A percentile compares a stretch with the other conserved stretches of the same genome.
Evolutionary conservation across 2,113 vertebrate species (phyloP).

Genomic region (Xiphias gladius): DNA sequence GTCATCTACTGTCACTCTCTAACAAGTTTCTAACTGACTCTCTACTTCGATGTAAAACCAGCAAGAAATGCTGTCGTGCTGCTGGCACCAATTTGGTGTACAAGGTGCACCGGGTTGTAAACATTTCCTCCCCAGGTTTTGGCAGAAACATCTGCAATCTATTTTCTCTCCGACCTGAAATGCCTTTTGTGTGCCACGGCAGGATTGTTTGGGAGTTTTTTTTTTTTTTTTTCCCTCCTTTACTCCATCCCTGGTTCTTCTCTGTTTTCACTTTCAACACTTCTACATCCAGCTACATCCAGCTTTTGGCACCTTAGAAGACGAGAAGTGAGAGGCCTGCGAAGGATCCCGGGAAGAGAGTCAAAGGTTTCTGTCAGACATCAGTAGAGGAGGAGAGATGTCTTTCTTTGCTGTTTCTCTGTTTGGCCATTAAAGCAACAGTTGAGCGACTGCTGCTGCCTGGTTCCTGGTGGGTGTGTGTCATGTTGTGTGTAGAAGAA

Average conservation of each 20-base stretch:
- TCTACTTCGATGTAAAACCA: slow-evolving; percentile 9
- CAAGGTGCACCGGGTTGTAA: slow-evolving; percentile 72
- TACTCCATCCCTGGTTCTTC: slow-evolving; percentile 20
- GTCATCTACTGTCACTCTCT: background rate
- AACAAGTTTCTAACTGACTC: background rate
- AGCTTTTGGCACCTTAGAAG: slow-evolving; percentile 49
- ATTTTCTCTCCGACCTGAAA: slow-evolving; percentile 71
- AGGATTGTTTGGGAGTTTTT: slow-evolving; percentile 21
- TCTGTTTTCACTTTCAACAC: slow-evolving; percentile 8
- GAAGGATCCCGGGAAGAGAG: slow-evolving; percentile 40
- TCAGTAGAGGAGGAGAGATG: slow-evolving; percentile 23
- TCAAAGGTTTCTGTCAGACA: slow-evolving; percentile 46
- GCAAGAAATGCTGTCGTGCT: slow-evolving; percentile 8
- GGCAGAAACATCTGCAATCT: slow-evolving; percentile 72
- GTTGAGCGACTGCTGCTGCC: slow-evolving; percentile 28
- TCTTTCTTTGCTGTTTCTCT: slow-evolving; percentile 26
- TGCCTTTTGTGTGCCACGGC: slow-evolving; percentile 65
- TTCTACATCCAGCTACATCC: slow-evolving; percentile 23
- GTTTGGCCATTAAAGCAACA: slow-evolving; percentile 39
- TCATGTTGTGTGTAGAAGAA: slow-evolving; percentile 17
- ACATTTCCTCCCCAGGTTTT: slow-evolving; percentile 68
- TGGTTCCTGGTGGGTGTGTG: slow-evolving; percentile 26
- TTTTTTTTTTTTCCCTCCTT: background rate
- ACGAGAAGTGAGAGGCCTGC: slow-evolving; percentile 18
- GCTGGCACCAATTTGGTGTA: slow-evolving; percentile 58